Evolutionary conservation across 2,888 invertebrate species (phyloP).

Genomic region (Prosapia bicincta): DNA sequence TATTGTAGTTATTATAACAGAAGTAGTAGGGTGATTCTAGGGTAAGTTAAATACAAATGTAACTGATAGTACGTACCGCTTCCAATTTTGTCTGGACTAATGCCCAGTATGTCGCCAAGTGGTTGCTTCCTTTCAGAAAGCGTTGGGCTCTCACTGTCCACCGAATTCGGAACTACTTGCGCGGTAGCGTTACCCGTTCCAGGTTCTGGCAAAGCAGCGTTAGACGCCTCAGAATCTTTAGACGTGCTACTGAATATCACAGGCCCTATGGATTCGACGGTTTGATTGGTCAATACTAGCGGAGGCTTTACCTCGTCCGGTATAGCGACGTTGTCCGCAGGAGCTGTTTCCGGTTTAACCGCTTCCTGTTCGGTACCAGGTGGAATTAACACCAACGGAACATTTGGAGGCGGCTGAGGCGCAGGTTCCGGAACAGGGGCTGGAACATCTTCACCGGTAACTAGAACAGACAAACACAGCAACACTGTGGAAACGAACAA

Average conservation of each 20-base stretch:
- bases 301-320: neutral
- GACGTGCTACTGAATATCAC: no score
- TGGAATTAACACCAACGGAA: neutral
- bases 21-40: no score
- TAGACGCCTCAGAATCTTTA: no score
- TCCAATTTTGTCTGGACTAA: neutral
- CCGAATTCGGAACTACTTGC: neutral
- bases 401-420: neutral
- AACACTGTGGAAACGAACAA: neutral
- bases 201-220: no score
- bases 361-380: neutral
- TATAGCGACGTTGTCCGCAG: neutral
- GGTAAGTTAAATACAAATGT: no score
- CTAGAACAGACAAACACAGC: neutral
- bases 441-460: neutral
- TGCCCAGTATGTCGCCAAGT: neutral
- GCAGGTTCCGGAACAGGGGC: neutral
- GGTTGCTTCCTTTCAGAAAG: neutral
- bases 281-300: no score
- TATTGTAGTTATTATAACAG: no score
- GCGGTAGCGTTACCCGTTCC: neutral
- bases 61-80: neutral
- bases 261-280: no score
- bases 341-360: neutral
- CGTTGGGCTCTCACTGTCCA: neutral